Conservation (phyloP, 2,888 invertebrate species). For the Ferdinandea cuprea region DNA sequence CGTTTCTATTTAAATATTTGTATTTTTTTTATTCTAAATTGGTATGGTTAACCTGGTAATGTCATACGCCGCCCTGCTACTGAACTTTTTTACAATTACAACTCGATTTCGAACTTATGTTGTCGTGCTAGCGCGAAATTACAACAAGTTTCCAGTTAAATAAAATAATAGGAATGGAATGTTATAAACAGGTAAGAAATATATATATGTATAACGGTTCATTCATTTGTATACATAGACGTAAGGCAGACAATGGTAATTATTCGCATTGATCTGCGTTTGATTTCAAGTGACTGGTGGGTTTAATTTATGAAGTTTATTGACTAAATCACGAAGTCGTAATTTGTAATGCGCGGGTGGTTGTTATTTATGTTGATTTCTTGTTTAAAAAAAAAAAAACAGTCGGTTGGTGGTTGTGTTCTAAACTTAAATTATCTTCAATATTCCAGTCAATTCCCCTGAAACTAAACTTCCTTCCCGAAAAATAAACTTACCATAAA, state of each 20-base stretch:
- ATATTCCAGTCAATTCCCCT: neutral
- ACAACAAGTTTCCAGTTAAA: constrained; percentile 11
- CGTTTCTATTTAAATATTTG: neutral
- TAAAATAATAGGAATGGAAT: neutral
- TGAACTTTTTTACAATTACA: constrained; percentile 13
- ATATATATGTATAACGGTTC: neutral
- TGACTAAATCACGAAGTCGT: constrained; percentile 17
- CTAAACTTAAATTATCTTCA: neutral
- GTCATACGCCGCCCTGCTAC: constrained; percentile 52
- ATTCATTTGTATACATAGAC: constrained; percentile 12
- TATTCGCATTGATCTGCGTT: constrained; percentile 45
- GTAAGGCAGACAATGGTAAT: constrained; percentile 28
- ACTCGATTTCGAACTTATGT: constrained; percentile 11
- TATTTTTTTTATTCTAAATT: neutral
- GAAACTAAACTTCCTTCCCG: neutral
- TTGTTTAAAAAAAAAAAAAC: too few species aligned
- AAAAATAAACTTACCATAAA: too few species aligned
- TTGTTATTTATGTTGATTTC: constrained; percentile 19
- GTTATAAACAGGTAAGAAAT: constrained; percentile 20
- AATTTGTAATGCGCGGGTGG: constrained; percentile 34
- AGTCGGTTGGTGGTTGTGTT: constrained; percentile 10
- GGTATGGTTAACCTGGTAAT: neutral
- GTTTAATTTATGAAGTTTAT: constrained; percentile 16
- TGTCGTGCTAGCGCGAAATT: constrained; percentile 43
- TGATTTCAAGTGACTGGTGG: constrained; percentile 36